Conservation (phyloP, 2,888 invertebrate species). For the Agelastica alni region DNA sequence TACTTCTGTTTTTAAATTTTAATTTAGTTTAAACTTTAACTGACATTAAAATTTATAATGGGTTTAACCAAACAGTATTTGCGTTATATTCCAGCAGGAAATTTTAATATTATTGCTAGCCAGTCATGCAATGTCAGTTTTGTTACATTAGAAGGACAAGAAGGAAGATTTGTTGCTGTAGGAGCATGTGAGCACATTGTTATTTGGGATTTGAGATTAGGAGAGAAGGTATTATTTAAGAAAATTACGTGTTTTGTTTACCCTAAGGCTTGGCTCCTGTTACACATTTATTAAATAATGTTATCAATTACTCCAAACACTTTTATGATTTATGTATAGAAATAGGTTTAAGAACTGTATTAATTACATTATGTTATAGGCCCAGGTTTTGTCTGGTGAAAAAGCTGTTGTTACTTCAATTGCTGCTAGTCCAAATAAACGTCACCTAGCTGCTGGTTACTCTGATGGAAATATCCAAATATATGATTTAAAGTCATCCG, state of each 20-base stretch:
- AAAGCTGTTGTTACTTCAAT: slow-evolving; percentile 79
- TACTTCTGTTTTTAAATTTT: too few species aligned
- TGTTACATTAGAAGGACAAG: slow-evolving; percentile 74
- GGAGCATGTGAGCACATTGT: slow-evolving; percentile 92
- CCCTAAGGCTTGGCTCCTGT: not conserved
- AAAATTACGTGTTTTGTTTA: not conserved
- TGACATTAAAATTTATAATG: too few species aligned
- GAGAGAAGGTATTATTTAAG: slow-evolving; percentile 68
- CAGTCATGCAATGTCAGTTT: slow-evolving; percentile 79
- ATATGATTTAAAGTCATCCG: slow-evolving; percentile 76
- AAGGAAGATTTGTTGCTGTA: slow-evolving; percentile 85
- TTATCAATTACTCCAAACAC: too few species aligned
- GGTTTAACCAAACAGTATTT: slow-evolving; percentile 94
- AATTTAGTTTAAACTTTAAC: too few species aligned
- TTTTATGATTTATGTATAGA: too few species aligned
- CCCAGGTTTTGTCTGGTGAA: slow-evolving; percentile 78
- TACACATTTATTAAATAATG: too few species aligned
- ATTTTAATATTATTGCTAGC: slow-evolving; percentile 87
- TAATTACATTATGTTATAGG: too few species aligned
- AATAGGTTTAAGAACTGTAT: too few species aligned
- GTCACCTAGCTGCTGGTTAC: slow-evolving; percentile 89
- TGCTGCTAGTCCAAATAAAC: slow-evolving; percentile 74
- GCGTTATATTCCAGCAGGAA: slow-evolving; percentile 80
- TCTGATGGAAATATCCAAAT: slow-evolving; percentile 85
- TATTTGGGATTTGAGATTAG: slow-evolving; percentile 90